Conservation (phyloP, 2,888 invertebrate genomes). For the Patella caerulea region DNA sequence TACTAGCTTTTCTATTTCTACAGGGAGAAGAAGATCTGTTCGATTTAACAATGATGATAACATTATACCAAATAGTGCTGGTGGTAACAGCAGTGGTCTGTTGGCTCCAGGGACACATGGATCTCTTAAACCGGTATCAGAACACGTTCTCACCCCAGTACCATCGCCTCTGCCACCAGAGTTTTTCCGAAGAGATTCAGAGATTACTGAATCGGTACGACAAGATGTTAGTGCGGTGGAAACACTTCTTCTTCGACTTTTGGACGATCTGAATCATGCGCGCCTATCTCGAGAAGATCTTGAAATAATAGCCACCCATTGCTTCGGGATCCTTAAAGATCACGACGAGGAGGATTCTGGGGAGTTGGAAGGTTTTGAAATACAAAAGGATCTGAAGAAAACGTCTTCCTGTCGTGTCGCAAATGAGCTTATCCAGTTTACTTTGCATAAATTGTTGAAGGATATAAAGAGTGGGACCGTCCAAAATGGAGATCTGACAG, state of each 20-base stretch:
- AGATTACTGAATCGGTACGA: slow-evolving; percentile 25
- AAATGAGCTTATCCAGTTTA: slow-evolving; percentile 48
- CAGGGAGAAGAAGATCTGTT: slow-evolving; percentile 36
- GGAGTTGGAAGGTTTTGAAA: slow-evolving; percentile 1
- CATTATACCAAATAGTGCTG: slow-evolving; percentile 24
- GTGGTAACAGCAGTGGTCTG: background rate
- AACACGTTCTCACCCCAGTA: slow-evolving; percentile 49
- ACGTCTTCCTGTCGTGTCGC: slow-evolving; percentile 36
- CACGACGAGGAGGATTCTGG: slow-evolving; percentile 25
- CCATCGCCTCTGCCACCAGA: slow-evolving; percentile 43
- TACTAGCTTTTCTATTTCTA: slow-evolving; percentile 26
- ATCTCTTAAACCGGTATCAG: slow-evolving; percentile 36
- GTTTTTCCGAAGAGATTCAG: slow-evolving; percentile 25
- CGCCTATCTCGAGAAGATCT: slow-evolving; percentile 43
- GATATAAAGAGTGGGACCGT: slow-evolving; percentile 44
- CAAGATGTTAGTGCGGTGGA: slow-evolving; percentile 37
- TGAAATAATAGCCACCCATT: slow-evolving; percentile 40
- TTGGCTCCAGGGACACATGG: background rate
- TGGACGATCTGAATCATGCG: slow-evolving; percentile 45
- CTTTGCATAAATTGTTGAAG: slow-evolving; percentile 39
- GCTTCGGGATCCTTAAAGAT: slow-evolving; percentile 21
- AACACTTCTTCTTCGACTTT: slow-evolving; percentile 42
- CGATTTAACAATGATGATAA: slow-evolving; percentile 40
- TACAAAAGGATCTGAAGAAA: slow-evolving; percentile 16
- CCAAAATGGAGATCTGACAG: slow-evolving; percentile 41